These are phyloP conservation scores for Agrochola circellaris DNA, from an alignment of 2,888 invertebrate genomes.

Conservation along the genomic window DNA sequence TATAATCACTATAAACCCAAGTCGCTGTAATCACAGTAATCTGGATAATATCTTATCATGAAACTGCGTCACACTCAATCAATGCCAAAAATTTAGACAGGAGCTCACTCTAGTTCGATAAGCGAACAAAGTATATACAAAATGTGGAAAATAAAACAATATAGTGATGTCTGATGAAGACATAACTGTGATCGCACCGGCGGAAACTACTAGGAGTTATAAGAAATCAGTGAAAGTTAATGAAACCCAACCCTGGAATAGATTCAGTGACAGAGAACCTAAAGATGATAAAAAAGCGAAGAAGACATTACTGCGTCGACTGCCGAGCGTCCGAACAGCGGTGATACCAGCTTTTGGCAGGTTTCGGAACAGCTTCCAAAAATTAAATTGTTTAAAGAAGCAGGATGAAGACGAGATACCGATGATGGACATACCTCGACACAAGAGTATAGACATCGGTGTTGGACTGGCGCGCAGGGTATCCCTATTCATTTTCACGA, in stretches of 20 bases:
- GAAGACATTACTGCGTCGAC: constrained; percentile 70
- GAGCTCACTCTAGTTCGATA: constrained; percentile 79
- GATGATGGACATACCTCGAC: constrained; percentile 81
- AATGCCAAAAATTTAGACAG: constrained; percentile 84
- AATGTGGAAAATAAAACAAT: constrained; percentile 75
- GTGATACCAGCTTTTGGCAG: constrained; percentile 77
- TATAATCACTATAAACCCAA: constrained; percentile 72
- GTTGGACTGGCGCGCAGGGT: constrained; percentile 84
- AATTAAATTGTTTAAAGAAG: constrained; percentile 80
- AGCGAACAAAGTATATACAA: constrained; percentile 73
- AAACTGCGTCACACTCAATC: constrained; percentile 86
- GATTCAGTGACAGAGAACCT: constrained; percentile 58
- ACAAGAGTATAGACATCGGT: constrained; percentile 85
- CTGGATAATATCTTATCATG: constrained; percentile 85
- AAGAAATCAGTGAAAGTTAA: constrained; percentile 70
- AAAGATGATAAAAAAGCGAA: constrained; percentile 64
- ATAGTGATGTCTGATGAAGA: constrained; percentile 83
- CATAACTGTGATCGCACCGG: constrained; percentile 73
- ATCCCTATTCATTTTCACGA: constrained; percentile 86
- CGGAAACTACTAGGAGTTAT: constrained; percentile 72
- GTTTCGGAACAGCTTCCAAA: constrained; percentile 77
- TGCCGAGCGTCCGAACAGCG: constrained; percentile 74
- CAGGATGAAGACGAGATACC: constrained; percentile 77
- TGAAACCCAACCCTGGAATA: constrained; percentile 60
- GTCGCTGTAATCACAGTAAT: constrained; percentile 81